Base-by-base conservation (phyloP, 2,888 invertebrate species). In the Calliscelio sp. region DNA sequence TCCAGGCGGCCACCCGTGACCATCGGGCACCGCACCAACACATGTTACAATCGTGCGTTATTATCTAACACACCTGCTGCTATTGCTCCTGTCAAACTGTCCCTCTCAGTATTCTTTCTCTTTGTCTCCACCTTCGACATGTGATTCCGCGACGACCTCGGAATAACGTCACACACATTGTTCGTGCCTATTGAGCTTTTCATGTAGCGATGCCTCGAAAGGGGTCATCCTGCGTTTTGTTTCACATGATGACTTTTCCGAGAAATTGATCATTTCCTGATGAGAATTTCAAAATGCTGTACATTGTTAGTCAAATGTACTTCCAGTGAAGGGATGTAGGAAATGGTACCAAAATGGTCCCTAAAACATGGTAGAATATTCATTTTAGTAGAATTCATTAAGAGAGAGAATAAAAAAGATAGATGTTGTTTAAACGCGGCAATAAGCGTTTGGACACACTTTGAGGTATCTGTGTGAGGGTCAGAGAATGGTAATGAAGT, bases 1-100 rank as follows among this genome's bases (percentile, higher is more conserved):
- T 91, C 90, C 86, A 89, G 82, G 88, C 92, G 90, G 90, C 93
- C 91, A 93, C 88, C 92, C 92, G 92, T 93, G 92, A 92, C 93
- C 91, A 88, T 87, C 90, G 87, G 86, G 86, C 81, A 87, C 86
- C 87, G 88, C 88, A 87, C 87, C 86, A 84, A 89, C 86, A 88
- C 86, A 74, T 65, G 59, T 81, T 75, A 63, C 73, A 65, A 51
- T 73, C 81, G 71, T 57, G 70, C 68, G 79, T 83, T 84, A 85
- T 89, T 89, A 88, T 88, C 89, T 87, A 89, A 89, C 87, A 87
- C 89, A 89, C 89, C 89, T 89, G 90, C 32, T 20, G 59, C 35
- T 51, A 14, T 41, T 73, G 57, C 80, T 74, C 41, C 46, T 41
- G 51, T 66, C 78, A 61, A 22, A 79, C 84, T 87, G 74, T 74